A percentile compares a stretch with the other conserved stretches of the same genome.
phyloP scores from a whole-genome alignment of 2,113 vertebrate genomes.

The Candoia aspera region DNA sequence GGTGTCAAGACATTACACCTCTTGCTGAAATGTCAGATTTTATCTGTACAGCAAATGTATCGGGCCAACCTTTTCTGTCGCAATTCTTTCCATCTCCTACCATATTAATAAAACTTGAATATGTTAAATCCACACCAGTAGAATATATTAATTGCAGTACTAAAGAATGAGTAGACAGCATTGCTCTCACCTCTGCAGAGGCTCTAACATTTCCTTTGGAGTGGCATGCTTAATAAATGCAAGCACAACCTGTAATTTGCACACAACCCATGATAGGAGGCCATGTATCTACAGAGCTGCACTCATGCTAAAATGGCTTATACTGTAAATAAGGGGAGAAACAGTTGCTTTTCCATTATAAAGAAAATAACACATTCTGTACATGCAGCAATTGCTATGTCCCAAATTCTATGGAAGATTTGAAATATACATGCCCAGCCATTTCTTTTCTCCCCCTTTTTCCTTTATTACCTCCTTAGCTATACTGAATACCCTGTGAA shows the following conservation, averaged over 20 bases:
- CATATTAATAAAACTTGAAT: neutral
- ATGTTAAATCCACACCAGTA: rapidly evolving
- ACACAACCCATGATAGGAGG: too few species aligned
- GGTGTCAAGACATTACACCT: neutral
- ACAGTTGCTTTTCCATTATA: neutral
- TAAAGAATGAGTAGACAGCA: rapidly evolving
- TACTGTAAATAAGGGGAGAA: neutral
- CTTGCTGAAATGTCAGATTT: neutral
- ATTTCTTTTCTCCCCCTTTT: neutral
- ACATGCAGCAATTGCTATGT: neutral
- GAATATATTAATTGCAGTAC: neutral
- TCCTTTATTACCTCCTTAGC: neutral
- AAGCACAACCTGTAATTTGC: neutral
- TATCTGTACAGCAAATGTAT: neutral
- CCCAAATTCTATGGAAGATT: neutral
- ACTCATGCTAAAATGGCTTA: neutral
- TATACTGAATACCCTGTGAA: neutral
- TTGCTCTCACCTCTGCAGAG: neutral
- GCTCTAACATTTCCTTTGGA: neutral
- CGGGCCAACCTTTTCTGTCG: neutral
- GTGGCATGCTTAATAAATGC: neutral
- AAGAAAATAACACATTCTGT: neutral
- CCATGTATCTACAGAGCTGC: neutral
- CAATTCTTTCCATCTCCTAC: neutral
- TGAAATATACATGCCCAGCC: neutral